These are phyloP conservation scores for Eublepharis macularius DNA, from an alignment of 2,113 vertebrate genomes.

Conservation along the genomic window DNA sequence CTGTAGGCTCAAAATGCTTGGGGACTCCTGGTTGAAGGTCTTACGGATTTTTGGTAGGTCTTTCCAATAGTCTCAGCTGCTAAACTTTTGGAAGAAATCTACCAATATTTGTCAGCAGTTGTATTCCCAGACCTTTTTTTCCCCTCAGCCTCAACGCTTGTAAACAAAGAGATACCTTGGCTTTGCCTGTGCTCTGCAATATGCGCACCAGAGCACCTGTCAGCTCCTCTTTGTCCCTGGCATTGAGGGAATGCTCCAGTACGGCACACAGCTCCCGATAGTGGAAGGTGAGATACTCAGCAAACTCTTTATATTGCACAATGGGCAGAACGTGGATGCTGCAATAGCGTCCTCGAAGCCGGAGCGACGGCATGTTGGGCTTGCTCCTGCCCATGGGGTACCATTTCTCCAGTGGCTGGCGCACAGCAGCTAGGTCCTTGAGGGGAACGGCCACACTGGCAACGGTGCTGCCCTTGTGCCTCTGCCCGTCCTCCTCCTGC, in stretches of 20 bases:
- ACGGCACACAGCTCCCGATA: constrained; percentile 83
- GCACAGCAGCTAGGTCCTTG: constrained; percentile 67
- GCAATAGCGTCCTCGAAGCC: constrained; percentile 84
- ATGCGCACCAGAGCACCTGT: constrained; percentile 88
- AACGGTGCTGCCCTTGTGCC: constrained; percentile 71
- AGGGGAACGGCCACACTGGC: constrained; percentile 80
- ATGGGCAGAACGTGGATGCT: constrained; percentile 87
- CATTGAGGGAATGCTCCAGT: constrained; percentile 84
- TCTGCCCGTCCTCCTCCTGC: constrained; percentile 81
- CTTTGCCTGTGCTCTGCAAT: constrained; percentile 90
- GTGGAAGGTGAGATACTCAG: constrained; percentile 88
- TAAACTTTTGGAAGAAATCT: too few species aligned
- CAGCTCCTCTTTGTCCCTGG: constrained; percentile 90
- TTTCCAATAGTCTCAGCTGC: background rate
- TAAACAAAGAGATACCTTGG: constrained; percentile 78
- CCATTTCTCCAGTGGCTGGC: constrained; percentile 84
- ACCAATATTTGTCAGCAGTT: too few species aligned
- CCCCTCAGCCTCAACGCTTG: background rate
- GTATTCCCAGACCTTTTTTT: background rate
- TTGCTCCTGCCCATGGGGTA: constrained; percentile 74
- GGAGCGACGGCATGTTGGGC: constrained; percentile 73
- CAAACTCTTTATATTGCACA: constrained; percentile 93
- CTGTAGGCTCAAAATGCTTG: too few species aligned
- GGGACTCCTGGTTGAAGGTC: too few species aligned
- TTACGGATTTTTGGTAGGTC: too few species aligned